A percentile compares a stretch with the other conserved stretches of the same genome.
phyloP scores from a whole-genome alignment of 2,113 vertebrate genomes.

The Passerina amoena region DNA sequence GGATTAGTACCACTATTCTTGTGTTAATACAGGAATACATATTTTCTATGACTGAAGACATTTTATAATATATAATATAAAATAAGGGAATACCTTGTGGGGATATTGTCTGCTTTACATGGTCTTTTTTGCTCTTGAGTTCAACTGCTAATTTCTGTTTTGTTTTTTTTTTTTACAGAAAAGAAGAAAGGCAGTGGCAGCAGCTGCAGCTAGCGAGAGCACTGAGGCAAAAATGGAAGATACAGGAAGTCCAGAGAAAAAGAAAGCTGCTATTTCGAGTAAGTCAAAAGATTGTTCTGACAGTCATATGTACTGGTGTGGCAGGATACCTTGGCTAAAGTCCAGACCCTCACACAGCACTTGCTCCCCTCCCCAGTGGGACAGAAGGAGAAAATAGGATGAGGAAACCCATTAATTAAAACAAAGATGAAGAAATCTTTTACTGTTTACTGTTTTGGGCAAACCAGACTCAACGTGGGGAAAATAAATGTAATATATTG shows the following conservation, averaged over 20 bases:
- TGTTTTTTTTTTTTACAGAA: background rate
- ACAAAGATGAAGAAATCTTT: background rate
- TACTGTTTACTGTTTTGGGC: background rate
- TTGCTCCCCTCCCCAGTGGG: background rate
- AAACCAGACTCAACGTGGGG: background rate
- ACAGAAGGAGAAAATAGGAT: background rate
- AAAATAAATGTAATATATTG: background rate
- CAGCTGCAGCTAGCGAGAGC: conserved; percentile 17
- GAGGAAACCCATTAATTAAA: background rate
- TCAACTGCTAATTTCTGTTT: background rate
- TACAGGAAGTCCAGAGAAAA: conserved; percentile 23
- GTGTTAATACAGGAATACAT: background rate
- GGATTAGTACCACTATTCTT: background rate
- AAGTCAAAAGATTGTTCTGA: conserved; percentile 31
- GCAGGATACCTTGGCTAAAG: background rate
- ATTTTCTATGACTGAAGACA: background rate
- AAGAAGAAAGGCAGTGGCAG: conserved; percentile 56
- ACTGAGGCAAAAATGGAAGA: conserved; percentile 24
- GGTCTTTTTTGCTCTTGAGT: background rate
- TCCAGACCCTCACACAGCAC: background rate
- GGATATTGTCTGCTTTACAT: background rate
- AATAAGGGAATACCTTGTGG: background rate
- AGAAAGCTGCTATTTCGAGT: conserved; percentile 39
- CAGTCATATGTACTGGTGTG: background rate
- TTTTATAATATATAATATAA: background rate